Evolutionary conservation across 2,888 invertebrate genomes (phyloP), one percentile per base, ranked within the genome.

Genomic region (Cistogaster globosa): DNA sequence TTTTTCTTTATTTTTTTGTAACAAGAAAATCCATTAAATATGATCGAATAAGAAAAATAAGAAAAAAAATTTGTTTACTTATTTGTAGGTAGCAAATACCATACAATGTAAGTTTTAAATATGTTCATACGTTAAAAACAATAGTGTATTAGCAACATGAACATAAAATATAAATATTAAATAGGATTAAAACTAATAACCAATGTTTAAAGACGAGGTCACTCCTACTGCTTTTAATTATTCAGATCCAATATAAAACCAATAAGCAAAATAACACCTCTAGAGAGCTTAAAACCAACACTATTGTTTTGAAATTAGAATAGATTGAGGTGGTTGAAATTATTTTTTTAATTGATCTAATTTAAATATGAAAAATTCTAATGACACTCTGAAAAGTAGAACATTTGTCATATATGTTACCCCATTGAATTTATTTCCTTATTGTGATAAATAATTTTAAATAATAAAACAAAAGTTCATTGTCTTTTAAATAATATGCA

Each of bases 151-250:
- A 71, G 63, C 16, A 58, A 57, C 75, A 71, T 51, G 22, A 45
- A 67, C 32, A 55, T 9, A 53, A 36, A 85, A 68, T 67, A 62
- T 51, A 62, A 51, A 85, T 68, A 75, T 67, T 53, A 85, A 85
- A 85, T 82, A 85, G 85, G 85, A 85, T 85, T 85, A 85, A 79
- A 85, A 82, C 55, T 82, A 82, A 82, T 71, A 85, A 71, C 75
- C 63, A 76, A 82, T 82, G 75, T 85, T 82, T 85, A 67, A 82
- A 85, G 82, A 85, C 85, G 82, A 79, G 82, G 82, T 75, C 82
- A 85, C 82, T 71, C 71, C 82, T 67, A 67, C 78, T 55, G 58
- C 51, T 16, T 18, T 2, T 18, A 14, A 7, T 18, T 57, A 53
- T 65, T 36, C 38, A 45, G 65, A 67, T 55, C 26, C 51, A 53